Evolutionary conservation across 2,113 vertebrate genomes (phyloP).

Genomic region (Burhinus oedicnemus): DNA sequence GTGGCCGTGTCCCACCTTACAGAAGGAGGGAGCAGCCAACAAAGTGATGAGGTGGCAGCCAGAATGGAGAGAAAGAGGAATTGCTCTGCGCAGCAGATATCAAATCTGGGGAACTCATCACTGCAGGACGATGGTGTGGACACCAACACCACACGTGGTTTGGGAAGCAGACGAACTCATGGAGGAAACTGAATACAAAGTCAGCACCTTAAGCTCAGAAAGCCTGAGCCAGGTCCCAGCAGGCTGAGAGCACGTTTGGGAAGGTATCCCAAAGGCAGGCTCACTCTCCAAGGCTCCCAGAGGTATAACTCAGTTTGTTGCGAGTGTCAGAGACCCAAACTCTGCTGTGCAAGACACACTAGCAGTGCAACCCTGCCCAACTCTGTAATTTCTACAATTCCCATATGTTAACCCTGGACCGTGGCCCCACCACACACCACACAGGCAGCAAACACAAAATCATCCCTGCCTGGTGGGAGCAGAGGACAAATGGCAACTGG

Average conservation of each 20-base stretch:
- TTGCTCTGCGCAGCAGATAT: neutral
- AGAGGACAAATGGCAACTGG: neutral
- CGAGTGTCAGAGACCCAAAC: neutral
- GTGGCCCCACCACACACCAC: fast-evolving
- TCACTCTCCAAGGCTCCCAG: neutral
- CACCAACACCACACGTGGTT: fast-evolving
- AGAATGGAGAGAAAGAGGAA: neutral
- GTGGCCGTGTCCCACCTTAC: fast-evolving
- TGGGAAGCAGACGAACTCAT: neutral
- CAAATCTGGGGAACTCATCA: neutral
- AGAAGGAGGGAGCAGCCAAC: neutral
- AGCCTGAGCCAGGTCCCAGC: neutral
- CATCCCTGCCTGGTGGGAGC: neutral
- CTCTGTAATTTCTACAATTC: neutral
- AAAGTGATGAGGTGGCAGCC: fast-evolving
- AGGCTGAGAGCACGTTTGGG: neutral
- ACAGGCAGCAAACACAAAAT: neutral
- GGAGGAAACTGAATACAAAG: neutral
- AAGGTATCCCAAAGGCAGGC: neutral
- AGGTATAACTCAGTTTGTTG: neutral
- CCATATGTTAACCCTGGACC: neutral
- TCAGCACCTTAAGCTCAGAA: neutral
- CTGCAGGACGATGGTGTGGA: neutral
- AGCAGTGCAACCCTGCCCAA: neutral
- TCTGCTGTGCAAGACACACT: fast-evolving